phyloP scores from a whole-genome alignment of 2,797 vertebrate species.

The Catharus ustulatus region DNA sequence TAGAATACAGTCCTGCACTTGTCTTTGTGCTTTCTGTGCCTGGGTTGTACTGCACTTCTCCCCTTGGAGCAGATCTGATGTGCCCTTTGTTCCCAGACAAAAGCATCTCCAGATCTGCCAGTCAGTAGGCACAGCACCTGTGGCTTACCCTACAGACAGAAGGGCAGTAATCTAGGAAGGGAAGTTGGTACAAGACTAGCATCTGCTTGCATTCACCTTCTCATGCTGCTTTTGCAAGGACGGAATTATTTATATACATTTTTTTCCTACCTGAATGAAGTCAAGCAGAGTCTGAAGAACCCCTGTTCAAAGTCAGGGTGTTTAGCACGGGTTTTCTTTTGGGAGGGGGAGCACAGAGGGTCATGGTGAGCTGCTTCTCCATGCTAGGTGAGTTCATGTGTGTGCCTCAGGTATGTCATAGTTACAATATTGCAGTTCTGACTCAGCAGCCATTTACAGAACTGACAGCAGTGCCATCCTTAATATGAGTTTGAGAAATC shows the following conservation, averaged over 20 bases:
- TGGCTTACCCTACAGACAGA: background rate
- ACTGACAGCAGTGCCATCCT: background rate
- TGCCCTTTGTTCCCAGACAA: background rate
- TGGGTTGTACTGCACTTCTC: background rate
- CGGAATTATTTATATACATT: background rate
- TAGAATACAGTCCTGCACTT: background rate
- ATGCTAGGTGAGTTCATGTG: background rate
- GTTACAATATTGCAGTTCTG: background rate
- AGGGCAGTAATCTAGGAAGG: slow-evolving; percentile 1
- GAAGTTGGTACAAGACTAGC: background rate
- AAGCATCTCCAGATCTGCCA: background rate
- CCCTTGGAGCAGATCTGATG: background rate
- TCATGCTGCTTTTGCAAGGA: background rate
- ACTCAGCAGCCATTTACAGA: background rate
- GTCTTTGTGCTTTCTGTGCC: background rate
- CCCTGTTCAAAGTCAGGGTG: background rate
- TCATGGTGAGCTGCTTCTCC: background rate
- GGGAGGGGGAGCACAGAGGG: background rate
- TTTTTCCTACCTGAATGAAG: background rate
- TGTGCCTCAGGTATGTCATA: accelerated
- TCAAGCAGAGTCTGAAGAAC: background rate
- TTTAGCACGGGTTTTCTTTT: background rate
- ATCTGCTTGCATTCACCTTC: background rate
- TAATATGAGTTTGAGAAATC: background rate
- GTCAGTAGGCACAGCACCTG: background rate